phyloP scores from a whole-genome alignment of 2,113 vertebrate species.

The Thryonomys swinderianus region DNA sequence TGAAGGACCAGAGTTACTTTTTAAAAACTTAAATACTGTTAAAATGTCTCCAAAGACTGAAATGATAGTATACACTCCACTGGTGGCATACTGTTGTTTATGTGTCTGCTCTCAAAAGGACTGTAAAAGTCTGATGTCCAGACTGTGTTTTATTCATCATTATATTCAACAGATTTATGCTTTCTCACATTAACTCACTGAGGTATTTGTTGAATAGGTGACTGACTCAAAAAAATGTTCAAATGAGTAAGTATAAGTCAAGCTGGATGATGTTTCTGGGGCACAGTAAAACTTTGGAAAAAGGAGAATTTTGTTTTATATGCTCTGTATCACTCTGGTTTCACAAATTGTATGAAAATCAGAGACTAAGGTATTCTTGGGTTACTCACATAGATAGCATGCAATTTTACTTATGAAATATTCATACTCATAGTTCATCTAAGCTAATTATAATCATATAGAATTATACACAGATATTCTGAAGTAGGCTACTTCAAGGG shows the following conservation, averaged over 20 bases:
- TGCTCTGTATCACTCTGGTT: background rate
- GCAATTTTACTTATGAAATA: background rate
- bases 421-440: background rate
- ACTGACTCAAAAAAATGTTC: background rate
- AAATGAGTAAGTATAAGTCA: conserved; percentile 9
- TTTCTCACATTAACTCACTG: background rate
- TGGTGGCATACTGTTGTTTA: background rate
- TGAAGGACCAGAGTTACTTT: conserved; percentile 1
- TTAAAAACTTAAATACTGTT: background rate
- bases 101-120: conserved; percentile 28
- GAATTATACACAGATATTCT: background rate
- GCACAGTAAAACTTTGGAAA: background rate
- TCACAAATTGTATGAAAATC: conserved; percentile 11
- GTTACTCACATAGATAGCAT: background rate
- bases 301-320: conserved; percentile 42
- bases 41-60: conserved; percentile 40
- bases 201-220: conserved; percentile 5
- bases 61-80: background rate
- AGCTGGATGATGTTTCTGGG: background rate
- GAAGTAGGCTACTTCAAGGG: background rate
- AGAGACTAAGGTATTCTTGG: background rate
- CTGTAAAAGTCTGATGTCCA: background rate
- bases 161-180: background rate
- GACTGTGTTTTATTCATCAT: background rate
- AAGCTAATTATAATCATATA: background rate